phyloP scores from a whole-genome alignment of 2,888 invertebrate genomes.

The Cheilosia impressa region DNA sequence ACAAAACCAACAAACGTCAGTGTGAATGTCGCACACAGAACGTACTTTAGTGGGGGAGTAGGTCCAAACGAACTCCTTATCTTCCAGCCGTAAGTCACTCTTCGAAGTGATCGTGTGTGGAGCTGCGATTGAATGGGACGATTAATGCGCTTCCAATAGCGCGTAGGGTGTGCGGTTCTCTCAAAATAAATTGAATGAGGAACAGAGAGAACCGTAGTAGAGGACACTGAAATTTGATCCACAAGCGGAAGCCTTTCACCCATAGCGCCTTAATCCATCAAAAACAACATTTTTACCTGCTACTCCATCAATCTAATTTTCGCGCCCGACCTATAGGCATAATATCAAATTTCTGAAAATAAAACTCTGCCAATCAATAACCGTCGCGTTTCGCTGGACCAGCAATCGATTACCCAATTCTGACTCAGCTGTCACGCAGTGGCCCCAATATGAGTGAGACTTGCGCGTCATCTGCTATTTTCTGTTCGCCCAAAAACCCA shows the following conservation, averaged over 20 bases:
- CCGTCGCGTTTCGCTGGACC: background rate
- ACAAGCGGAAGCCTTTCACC: too few relatives aligned
- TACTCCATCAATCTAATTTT: background rate
- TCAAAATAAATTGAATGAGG: constrained; percentile 4
- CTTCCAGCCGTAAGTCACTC: constrained; percentile 62
- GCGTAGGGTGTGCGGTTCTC: constrained; percentile 12
- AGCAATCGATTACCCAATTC: background rate
- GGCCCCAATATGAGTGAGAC: background rate
- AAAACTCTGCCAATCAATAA: background rate
- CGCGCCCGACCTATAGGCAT: background rate
- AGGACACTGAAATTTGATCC: too few relatives aligned
- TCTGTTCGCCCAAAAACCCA: constrained; percentile 5
- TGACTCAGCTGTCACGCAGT: background rate
- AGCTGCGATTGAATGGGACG: constrained; percentile 19
- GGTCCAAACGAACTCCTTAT: constrained; percentile 65
- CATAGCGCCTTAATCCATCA: too few relatives aligned
- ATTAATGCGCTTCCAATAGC: constrained; percentile 23
- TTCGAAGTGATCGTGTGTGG: constrained; percentile 62
- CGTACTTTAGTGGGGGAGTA: constrained; percentile 58
- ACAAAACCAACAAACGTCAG: constrained; percentile 12
- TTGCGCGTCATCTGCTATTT: background rate
- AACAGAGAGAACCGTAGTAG: background rate
- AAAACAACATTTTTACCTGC: too few relatives aligned
- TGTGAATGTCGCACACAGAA: constrained; percentile 33
- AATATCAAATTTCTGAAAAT: background rate